A percentile compares a stretch with the other conserved stretches of the same genome.
phyloP scores from a whole-genome alignment of 2,113 vertebrate genomes.

The Neodontobutis hainanensis region DNA sequence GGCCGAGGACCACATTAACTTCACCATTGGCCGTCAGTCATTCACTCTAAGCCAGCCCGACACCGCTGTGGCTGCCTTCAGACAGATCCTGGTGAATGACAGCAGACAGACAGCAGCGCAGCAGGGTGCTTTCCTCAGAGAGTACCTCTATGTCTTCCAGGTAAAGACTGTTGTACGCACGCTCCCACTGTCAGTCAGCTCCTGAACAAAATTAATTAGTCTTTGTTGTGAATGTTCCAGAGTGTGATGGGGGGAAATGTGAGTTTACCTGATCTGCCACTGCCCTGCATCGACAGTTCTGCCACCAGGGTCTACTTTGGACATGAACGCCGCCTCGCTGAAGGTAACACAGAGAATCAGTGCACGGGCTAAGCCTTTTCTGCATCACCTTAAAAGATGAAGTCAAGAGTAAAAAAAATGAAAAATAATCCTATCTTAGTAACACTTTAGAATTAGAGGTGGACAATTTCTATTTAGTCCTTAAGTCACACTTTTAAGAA shows the following conservation, averaged over 20 bases:
- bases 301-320: constrained; percentile 95
- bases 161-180: constrained; percentile 60
- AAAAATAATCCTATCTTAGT: too few species aligned
- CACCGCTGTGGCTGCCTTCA: constrained; percentile 90
- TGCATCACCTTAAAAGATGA: too few species aligned
- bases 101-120: constrained; percentile 93
- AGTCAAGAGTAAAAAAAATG: too few species aligned
- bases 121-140: constrained; percentile 93
- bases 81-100: constrained; percentile 94
- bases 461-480: too few species aligned
- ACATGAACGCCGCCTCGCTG: constrained; percentile 90
- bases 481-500: too few species aligned
- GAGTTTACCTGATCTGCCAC: constrained; percentile 88
- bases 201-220: neutral
- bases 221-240: constrained; percentile 61
- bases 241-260: constrained; percentile 76
- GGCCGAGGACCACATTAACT: constrained; percentile 98
- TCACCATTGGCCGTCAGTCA: constrained; percentile 96
- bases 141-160: constrained; percentile 97
- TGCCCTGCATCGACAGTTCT: constrained; percentile 90
- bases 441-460: too few species aligned
- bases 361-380: too few species aligned
- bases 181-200: too few species aligned
- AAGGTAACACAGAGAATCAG: constrained; percentile 79
- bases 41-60: constrained; percentile 90